Conservation (phyloP, 2,113 vertebrate genomes). For the Leptodactylus fuscus region DNA sequence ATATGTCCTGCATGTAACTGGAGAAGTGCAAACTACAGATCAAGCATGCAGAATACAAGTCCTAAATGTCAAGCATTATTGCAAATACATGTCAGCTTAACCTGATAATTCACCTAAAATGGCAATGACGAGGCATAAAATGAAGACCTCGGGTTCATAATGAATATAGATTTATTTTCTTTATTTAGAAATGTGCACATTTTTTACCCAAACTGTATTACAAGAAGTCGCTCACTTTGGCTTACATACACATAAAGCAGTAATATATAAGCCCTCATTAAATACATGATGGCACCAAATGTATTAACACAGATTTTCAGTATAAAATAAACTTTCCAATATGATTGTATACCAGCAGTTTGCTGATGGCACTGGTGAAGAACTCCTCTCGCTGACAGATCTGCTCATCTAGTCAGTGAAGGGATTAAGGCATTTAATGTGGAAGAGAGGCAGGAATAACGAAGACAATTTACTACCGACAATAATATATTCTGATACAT, state of each 20-base stretch:
- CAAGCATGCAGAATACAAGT: no score
- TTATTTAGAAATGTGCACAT: slow-evolving; percentile 32
- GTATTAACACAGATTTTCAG: background rate
- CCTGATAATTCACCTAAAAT: no score
- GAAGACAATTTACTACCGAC: background rate
- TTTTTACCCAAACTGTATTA: slow-evolving; percentile 5
- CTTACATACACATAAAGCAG: background rate
- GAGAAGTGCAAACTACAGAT: no score
- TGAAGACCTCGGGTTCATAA: background rate
- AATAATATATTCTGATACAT: background rate
- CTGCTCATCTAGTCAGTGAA: background rate
- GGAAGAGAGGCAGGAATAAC: background rate
- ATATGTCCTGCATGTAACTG: no score
- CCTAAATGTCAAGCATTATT: no score
- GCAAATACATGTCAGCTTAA: no score
- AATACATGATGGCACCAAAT: slow-evolving; percentile 11
- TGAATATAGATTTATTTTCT: background rate
- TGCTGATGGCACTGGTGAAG: slow-evolving; percentile 28
- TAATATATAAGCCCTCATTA: background rate
- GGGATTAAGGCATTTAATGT: slow-evolving; percentile 21
- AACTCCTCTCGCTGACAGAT: background rate
- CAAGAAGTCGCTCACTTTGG: background rate
- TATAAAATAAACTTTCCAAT: background rate
- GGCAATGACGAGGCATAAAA: background rate
- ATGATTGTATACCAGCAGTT: background rate